A percentile compares a stretch with the other conserved stretches of the same genome.
These are phyloP conservation scores for Fregetta grallaria DNA, from an alignment of 2,113 vertebrate genomes.

Conservation along the genomic window DNA sequence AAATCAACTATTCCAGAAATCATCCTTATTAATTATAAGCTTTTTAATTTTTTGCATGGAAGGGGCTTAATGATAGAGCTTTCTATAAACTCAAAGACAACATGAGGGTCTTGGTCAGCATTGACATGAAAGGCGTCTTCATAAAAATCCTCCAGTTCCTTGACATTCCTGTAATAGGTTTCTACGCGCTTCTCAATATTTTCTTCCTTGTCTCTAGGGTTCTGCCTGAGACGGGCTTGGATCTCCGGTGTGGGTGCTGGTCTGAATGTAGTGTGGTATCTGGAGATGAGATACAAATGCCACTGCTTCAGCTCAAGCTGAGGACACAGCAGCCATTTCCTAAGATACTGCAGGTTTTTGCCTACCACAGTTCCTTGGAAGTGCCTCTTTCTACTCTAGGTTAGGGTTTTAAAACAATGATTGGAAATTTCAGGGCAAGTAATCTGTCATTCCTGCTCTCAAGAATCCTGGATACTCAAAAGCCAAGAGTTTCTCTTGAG, in stretches of 20 bases:
- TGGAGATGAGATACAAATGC: slow-evolving; percentile 24
- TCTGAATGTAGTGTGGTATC: slow-evolving; percentile 82
- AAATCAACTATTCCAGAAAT: neutral
- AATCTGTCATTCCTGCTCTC: neutral
- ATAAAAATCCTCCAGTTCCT: slow-evolving; percentile 75
- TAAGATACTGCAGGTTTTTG: neutral
- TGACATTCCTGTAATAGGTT: slow-evolving; percentile 62
- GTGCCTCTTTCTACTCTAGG: neutral
- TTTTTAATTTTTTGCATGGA: slow-evolving; percentile 22
- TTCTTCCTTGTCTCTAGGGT: slow-evolving; percentile 76
- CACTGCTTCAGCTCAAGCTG: neutral
- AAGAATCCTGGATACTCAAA: neutral
- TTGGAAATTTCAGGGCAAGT: neutral
- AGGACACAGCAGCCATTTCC: neutral
- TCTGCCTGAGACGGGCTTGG: slow-evolving; percentile 78
- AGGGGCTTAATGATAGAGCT: slow-evolving; percentile 79
- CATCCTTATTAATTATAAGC: neutral
- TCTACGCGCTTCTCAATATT: slow-evolving; percentile 49
- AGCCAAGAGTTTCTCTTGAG: neutral
- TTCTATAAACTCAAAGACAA: slow-evolving; percentile 86
- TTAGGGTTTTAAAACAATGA: neutral
- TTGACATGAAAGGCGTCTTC: slow-evolving; percentile 74
- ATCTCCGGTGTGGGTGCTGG: slow-evolving; percentile 77
- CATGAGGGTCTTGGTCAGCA: slow-evolving; percentile 86
- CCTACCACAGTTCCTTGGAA: neutral